Conservation (phyloP, 1,140 invertebrate species). For the Bombus picipes region DNA sequence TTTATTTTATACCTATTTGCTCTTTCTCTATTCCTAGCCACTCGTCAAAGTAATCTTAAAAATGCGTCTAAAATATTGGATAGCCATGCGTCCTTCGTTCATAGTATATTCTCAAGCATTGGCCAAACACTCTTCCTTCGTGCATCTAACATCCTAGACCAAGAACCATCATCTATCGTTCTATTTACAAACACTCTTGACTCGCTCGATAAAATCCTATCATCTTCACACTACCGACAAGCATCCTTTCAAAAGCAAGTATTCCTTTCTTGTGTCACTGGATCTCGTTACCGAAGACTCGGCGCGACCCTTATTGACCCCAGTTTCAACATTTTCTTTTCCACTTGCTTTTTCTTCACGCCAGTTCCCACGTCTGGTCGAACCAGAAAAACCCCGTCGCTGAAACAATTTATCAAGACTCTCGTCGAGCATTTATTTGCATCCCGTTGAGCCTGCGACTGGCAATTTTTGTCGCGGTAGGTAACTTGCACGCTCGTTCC, state of each 20-base stretch:
- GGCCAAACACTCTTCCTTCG: background rate
- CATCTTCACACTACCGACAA: background rate
- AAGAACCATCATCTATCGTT: background rate
- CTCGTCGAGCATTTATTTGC: conserved; percentile 21
- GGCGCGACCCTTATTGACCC: background rate
- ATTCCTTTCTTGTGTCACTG: background rate
- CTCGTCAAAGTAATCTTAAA: no score
- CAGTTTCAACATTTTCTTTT: background rate
- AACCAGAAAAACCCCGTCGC: background rate
- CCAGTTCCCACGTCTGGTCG: background rate
- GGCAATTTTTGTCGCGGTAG: background rate
- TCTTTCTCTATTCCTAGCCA: background rate
- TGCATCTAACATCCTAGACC: background rate
- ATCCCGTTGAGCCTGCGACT: background rate
- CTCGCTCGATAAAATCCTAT: background rate
- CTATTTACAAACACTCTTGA: background rate
- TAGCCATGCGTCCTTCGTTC: no score
- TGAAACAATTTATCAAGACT: conserved; percentile 7
- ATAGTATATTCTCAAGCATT: no score
- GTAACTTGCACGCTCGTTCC: background rate
- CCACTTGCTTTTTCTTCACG: background rate
- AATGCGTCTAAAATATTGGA: no score
- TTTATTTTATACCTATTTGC: background rate
- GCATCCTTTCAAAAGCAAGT: background rate
- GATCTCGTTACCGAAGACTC: background rate